Base-by-base conservation (phyloP, 2,797 vertebrate species). In the Sphenopsis melanotis region DNA sequence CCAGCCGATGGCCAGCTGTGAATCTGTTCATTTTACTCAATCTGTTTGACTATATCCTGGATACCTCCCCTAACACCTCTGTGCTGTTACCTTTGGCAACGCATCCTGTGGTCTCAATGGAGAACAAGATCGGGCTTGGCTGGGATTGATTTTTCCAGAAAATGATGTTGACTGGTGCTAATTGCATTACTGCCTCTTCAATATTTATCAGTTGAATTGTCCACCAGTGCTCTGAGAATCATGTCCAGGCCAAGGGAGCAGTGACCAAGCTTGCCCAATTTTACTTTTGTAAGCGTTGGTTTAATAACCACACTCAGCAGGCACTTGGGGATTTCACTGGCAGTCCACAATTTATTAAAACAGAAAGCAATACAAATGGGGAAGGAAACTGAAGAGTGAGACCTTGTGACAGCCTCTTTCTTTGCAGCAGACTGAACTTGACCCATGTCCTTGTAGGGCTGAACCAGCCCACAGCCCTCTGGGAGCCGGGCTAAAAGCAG, bases 91-190 rank as follows among this genome's bases (percentile, higher is more conserved):
- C 42, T 93, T 79, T 93, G 61, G 37, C 72, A 75, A 46, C n/a
- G 8, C 22, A 78, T 46, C 34, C 60, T 49, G 29, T 47, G 50
- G 49, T 85, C 84, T 78, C 34, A 63, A 4, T 15, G 27, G 77
- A 89, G 80, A 91, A 49, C 0, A 2, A 90, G 65, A 85, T 23
- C 49, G 66, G 41, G 71, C 37, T 92, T 5, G 3, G 26, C 0
- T 68, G 65, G 87, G 56, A 93, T 68, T 70, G 71, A 89, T 89
- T 95, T 91, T 96, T 95, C 83, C 65, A 75, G 65, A 90, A 94
- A 93, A 90, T 0, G 0, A 15, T 57, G 44, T 65, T 91, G 89
- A 50, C 19, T 3, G 2, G 34, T 74, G 49, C 46, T 93, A 92
- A 85, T 81, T 91, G 46, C 30, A 46, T 89, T 85, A n/a, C 37